Evolutionary conservation across 2,888 invertebrate species (phyloP), one percentile per base, ranked within the genome.

Genomic region (Eustalomyia histrio): DNA sequence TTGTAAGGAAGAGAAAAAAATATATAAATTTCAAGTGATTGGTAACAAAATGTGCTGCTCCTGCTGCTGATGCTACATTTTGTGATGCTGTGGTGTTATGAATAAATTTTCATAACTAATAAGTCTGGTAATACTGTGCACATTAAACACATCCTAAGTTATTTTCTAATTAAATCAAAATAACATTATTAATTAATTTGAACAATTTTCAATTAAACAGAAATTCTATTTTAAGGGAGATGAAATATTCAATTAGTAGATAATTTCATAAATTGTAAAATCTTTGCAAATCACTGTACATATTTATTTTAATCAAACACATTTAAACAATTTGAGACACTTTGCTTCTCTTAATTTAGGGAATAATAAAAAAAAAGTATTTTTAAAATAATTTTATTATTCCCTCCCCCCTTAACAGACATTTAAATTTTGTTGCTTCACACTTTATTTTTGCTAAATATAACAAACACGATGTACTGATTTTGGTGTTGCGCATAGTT

Each of bases 11-110:
- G 43, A 43, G 16, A 67, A 33, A 43, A 67, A 67, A 55, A 35
- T 55, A n/a, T n/a, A n/a, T n/a, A 14, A 55, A 55, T 55, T 63
- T 67, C 39, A 67, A 67, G 65, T 67, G 65, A 55, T 67, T 67
- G 65, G 53, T 18, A 52, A 52, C 50, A 47, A 47, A 47, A 47
- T 47, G 43, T 64, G 60, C 39, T 60, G 60, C 12, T 58, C n/a
- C 9, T 29, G 6, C 14, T 64, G 60, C 39, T 60, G 60, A 1
- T 58, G 29, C 9, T 29, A n/a, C 14, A 57, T 33, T 21, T 16
- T 61, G 35, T 4, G 7, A 29, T n/a, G 29, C 33, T 29, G 7
- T 3, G 35, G 6, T 17, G 39, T 5, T n/a, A 47, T 47, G 43
- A 47, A 47, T 47, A 47, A 29, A 29, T 29, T 29, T 29, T 6